phyloP scores from a whole-genome alignment of 2,797 vertebrate genomes.

The Coccyzus lansbergi region DNA sequence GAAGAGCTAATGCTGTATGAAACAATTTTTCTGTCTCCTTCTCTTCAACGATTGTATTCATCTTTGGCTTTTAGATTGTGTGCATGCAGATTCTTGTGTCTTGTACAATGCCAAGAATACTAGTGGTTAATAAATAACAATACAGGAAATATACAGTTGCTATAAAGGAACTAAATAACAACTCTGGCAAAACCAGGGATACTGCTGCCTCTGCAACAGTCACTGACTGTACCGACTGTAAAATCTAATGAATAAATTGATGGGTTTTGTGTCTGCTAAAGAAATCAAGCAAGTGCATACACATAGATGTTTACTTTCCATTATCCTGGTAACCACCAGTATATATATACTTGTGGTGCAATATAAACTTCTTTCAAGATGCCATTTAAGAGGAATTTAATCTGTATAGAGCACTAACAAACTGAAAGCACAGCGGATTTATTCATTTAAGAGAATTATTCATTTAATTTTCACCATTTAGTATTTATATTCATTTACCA shows the following conservation, averaged over 20 bases:
- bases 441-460: constrained; percentile 78
- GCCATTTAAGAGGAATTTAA: constrained; percentile 52
- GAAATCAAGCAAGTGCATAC: background rate
- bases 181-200: background rate
- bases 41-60: background rate
- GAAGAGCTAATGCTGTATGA: background rate
- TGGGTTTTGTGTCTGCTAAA: background rate
- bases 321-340: background rate
- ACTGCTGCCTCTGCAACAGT: background rate
- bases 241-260: background rate
- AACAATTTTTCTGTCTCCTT: background rate
- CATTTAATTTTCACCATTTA: constrained; percentile 79
- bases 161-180: background rate
- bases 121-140: background rate
- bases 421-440: constrained; percentile 59
- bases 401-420: constrained; percentile 57
- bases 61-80: background rate
- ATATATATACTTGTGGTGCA: constrained; percentile 9
- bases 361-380: constrained; percentile 50
- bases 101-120: background rate
- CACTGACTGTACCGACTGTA: background rate
- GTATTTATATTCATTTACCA: constrained; percentile 75
- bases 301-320: constrained; percentile 2
- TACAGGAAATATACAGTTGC: background rate
- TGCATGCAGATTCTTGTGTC: background rate